Evolutionary conservation across 2,888 invertebrate genomes (phyloP), one percentile per base, ranked within the genome.

Genomic region (Conus canariensis): DNA sequence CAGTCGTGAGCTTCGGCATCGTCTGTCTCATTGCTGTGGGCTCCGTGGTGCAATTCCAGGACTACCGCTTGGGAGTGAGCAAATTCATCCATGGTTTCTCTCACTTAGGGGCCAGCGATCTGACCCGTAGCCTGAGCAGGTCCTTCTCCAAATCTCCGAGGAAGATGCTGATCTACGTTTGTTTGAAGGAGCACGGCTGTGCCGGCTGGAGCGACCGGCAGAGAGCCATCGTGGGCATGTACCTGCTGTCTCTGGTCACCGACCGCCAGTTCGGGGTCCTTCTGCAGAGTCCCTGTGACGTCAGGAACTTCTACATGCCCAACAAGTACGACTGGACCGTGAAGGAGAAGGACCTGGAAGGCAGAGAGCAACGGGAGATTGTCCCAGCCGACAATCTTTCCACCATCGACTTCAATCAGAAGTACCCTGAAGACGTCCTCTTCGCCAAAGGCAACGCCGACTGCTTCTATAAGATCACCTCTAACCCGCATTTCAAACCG

Each of bases 131-230:
- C n/a, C 6, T 16, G 58, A 22, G 8, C 12, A 8, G 58, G 10
- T 10, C 83, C 30, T 8, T 19, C 9, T 8, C 45, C 45, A 30
- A 30, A 14, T 10, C 82, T 58, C 19, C 60, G 22, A 88, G 74
- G 12, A 59, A 83, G 59, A 91, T 91, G 30, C 85, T 92, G 59
- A 90, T 92, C 67, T 92, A 92, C 87, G 87, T 91, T 12, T 92
- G 92, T 70, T 90, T 88, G 10, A 22, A 80, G 8, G 9, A 7
- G 0, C 70, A 70, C 16, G 77, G 88, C n/a, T 92, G 92, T 90
- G 92, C 91, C 3, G 92, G 92, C 9, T 92, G 91, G 92, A 91
- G 92, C 9, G 92, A 93, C 59, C 88, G 92, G 6, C 92, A 93
- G 77, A 85, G 90, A 8, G 91, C 90, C 0, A 87, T 93, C 10